A percentile compares a stretch with the other conserved stretches of the same genome.
Evolutionary conservation across 2,797 vertebrate genomes (phyloP).

Genomic region (Echiichthys vipera): DNA sequence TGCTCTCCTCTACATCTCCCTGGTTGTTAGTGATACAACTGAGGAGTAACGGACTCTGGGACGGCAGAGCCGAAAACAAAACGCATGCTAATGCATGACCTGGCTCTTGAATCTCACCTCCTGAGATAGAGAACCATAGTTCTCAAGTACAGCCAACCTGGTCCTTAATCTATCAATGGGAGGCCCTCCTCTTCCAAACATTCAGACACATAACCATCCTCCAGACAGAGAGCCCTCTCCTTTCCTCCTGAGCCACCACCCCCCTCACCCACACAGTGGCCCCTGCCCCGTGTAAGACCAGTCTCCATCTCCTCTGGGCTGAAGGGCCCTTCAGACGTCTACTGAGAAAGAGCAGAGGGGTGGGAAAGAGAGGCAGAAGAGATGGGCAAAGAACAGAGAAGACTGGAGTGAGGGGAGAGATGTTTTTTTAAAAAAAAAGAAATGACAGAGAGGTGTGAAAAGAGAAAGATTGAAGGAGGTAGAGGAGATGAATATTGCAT

Average conservation of each 20-base stretch:
- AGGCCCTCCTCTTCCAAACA: slow-evolving; percentile 76
- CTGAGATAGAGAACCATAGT: slow-evolving; percentile 73
- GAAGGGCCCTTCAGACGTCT: slow-evolving; percentile 84
- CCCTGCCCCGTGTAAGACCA: slow-evolving; percentile 68
- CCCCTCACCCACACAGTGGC: slow-evolving; percentile 34
- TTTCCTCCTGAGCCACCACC: slow-evolving; percentile 55
- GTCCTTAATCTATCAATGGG: slow-evolving; percentile 83
- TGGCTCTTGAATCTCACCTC: slow-evolving; percentile 76
- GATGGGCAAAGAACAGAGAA: slow-evolving; percentile 61
- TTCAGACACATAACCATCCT: slow-evolving; percentile 76
- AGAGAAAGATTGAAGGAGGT: slow-evolving; percentile 67
- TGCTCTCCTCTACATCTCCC: slow-evolving; percentile 46
- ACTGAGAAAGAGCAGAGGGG: slow-evolving; percentile 82
- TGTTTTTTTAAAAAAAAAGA: slow-evolving; percentile 27
- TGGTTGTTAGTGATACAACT: slow-evolving; percentile 62
- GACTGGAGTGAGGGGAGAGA: slow-evolving; percentile 55
- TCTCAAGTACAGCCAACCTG: slow-evolving; percentile 81
- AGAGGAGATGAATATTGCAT: slow-evolving; percentile 76
- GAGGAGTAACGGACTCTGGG: slow-evolving; percentile 68
- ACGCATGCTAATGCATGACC: slow-evolving; percentile 84
- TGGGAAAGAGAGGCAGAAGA: slow-evolving; percentile 74
- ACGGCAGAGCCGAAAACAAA: slow-evolving; percentile 72
- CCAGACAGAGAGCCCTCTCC: slow-evolving; percentile 73
- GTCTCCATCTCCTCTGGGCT: slow-evolving; percentile 74
- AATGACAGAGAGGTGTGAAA: slow-evolving; percentile 64